phyloP scores from a whole-genome alignment of 2,888 invertebrate genomes.

The Acanthosepion esculentum region DNA sequence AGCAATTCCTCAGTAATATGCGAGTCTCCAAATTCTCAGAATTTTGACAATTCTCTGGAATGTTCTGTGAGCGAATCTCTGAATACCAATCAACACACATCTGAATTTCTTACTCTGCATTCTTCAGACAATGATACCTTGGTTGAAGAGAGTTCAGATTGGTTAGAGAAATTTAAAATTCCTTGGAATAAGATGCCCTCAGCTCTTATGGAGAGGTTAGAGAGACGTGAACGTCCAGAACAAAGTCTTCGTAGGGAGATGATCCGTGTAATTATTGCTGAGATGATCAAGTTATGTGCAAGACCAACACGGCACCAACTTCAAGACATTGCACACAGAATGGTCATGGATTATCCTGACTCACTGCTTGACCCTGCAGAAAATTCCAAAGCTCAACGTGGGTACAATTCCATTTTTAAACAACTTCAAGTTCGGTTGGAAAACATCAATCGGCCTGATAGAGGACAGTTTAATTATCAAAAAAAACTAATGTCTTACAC shows the following conservation, averaged over 20 bases:
- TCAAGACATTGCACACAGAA: background rate
- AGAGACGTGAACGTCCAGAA: background rate
- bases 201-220: background rate
- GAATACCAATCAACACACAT: background rate
- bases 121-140: background rate
- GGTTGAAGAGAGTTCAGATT: background rate
- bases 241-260: background rate
- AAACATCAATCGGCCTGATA: background rate
- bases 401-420: background rate
- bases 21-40: background rate
- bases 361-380: background rate
- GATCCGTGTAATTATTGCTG: conserved; percentile 25
- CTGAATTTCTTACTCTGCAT: background rate
- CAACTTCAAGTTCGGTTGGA: background rate
- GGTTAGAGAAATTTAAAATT: background rate
- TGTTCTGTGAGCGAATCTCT: background rate
- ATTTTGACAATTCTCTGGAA: background rate
- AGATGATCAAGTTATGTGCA: background rate
- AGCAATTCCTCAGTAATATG: background rate
- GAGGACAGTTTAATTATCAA: conserved; percentile 8
- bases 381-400: background rate
- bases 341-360: conserved; percentile 36
- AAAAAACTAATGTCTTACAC: conserved; percentile 24
- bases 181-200: background rate
- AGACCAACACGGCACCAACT: background rate